phyloP scores from a whole-genome alignment of 2,797 vertebrate genomes.

The Hybognathus amarus region DNA sequence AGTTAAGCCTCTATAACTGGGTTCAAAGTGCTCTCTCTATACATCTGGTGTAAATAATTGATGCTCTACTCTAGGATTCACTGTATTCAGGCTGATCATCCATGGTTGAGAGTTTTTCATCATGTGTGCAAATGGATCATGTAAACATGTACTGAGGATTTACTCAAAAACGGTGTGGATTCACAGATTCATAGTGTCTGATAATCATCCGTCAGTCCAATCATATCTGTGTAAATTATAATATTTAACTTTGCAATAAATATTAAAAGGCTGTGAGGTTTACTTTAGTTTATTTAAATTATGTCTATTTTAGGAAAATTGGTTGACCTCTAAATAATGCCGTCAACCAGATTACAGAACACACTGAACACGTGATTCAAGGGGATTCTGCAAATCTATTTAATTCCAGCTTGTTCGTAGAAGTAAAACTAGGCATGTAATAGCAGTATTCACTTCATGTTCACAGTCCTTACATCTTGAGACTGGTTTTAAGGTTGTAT shows the following conservation, averaged over 20 bases:
- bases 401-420: constrained; percentile 37
- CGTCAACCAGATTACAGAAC: constrained; percentile 32
- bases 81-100: constrained; percentile 6
- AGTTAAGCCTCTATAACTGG: constrained; percentile 16
- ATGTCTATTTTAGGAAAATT: constrained; percentile 44
- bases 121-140: not conserved
- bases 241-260: constrained; percentile 13
- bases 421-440: constrained; percentile 30
- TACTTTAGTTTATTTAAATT: constrained; percentile 47
- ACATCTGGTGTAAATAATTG: constrained; percentile 46
- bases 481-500: constrained; percentile 19
- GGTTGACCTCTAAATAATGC: constrained; percentile 31
- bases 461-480: constrained; percentile 14
- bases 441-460: constrained; percentile 32
- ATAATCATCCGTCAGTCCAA: not conserved
- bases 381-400: constrained; percentile 31
- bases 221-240: constrained; percentile 15
- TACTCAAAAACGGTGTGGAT: not conserved
- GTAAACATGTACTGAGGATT: constrained; percentile 9
- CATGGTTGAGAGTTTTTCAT: not conserved
- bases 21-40: constrained; percentile 39
- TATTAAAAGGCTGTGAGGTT: constrained; percentile 9
- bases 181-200: not conserved
- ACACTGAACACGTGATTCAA: constrained; percentile 20
- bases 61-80: constrained; percentile 29